Percentiles rank a stretch among this genome's conserved stretches.
phyloP scores from a whole-genome alignment of 92 coral and sea anemone genomes.

The Epizoanthus stellaris region DNA sequence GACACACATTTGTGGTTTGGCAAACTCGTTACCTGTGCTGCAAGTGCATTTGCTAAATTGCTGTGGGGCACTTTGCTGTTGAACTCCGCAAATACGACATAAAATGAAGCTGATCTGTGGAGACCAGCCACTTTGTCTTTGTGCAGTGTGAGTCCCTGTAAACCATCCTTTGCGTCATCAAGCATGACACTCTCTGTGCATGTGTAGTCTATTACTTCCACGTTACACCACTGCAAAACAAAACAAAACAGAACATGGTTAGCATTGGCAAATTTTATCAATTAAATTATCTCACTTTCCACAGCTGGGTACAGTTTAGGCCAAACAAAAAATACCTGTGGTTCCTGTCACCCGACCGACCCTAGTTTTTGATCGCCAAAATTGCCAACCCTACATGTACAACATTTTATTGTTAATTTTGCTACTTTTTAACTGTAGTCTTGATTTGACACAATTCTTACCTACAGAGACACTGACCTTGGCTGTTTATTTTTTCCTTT shows the following conservation, averaged over 20 bases:
- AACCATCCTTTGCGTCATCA: background rate
- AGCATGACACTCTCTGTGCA: slow-evolving; percentile 62
- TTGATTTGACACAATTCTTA: no score
- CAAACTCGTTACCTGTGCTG: slow-evolving; percentile 42
- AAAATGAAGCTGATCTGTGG: slow-evolving; percentile 43
- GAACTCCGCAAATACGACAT: slow-evolving; percentile 55
- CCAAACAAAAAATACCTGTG: no score
- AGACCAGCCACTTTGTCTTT: slow-evolving; percentile 12
- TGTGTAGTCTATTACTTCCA: slow-evolving; percentile 57
- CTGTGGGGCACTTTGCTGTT: slow-evolving; percentile 8
- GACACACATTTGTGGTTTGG: no score
- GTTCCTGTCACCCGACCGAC: no score
- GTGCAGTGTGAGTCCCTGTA: background rate
- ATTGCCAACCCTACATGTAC: no score
- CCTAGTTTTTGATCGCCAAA: no score
- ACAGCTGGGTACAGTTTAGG: no score
- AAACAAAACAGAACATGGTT: background rate
- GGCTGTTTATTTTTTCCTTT: no score
- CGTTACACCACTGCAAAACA: slow-evolving; percentile 1
- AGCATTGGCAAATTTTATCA: background rate
- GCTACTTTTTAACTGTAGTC: no score
- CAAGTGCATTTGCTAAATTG: slow-evolving; percentile 9
- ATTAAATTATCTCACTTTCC: no score
- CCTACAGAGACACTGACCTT: no score
- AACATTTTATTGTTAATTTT: no score